Evolutionary conservation across 2,888 invertebrate species (phyloP).

Genomic region (Craniophora ligustri): DNA sequence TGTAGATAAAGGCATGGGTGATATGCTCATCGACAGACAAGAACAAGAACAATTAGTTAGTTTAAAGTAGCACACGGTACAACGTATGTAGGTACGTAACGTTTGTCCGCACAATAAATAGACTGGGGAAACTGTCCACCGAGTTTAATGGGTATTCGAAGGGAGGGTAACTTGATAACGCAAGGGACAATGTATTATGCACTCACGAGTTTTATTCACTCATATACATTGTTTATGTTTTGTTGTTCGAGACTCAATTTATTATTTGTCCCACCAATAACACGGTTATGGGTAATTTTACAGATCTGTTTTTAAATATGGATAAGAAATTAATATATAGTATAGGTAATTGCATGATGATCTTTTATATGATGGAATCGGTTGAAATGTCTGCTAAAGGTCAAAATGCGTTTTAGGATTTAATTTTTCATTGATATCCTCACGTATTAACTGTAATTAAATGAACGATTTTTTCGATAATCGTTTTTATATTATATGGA

Average conservation of each 20-base stretch:
- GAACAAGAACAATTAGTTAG: slow-evolving; percentile 17
- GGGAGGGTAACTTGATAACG: slow-evolving; percentile 15
- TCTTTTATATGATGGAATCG: too few relatives aligned
- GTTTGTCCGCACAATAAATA: slow-evolving; percentile 17
- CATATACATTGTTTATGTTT: neutral
- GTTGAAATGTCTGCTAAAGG: too few relatives aligned
- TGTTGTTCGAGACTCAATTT: neutral
- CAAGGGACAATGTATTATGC: slow-evolving; percentile 16
- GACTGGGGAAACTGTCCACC: neutral
- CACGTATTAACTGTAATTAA: too few relatives aligned
- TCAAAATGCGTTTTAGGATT: too few relatives aligned
- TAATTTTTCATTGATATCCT: too few relatives aligned
- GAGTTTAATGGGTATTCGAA: slow-evolving; percentile 27
- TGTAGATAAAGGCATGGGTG: slow-evolving; percentile 2
- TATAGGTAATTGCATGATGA: too few relatives aligned
- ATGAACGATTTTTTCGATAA: too few relatives aligned
- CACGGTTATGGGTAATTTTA: too few relatives aligned
- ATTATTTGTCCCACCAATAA: neutral
- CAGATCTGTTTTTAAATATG: too few relatives aligned
- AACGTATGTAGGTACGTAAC: neutral
- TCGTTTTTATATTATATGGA: too few relatives aligned
- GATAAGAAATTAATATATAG: too few relatives aligned
- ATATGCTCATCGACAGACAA: neutral
- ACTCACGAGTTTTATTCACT: neutral
- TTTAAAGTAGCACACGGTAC: slow-evolving; percentile 10